Evolutionary conservation across 1,140 invertebrate genomes (phyloP), one percentile per base, ranked within the genome.

Genomic region (Hormaphis cornu): DNA sequence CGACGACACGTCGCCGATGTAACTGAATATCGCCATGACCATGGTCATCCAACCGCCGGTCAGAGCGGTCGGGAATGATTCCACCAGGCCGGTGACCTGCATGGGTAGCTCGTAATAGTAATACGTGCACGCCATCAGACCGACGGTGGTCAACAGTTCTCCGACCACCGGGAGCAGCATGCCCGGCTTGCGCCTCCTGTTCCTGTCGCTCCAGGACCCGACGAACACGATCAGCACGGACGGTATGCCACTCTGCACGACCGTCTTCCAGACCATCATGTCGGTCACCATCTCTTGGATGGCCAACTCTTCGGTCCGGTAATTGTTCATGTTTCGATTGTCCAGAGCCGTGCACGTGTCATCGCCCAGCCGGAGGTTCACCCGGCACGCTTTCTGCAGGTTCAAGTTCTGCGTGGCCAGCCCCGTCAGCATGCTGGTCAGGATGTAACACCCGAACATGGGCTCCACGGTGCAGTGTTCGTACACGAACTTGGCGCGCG

Each of bases 11-110:
- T 94, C 90, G 1, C 86, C 88, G 50, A 95, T 88, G 74, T 93
- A 93, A 76, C 90, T 93, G 76, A 93, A 94, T 35, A 89, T 85
- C 16, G 88, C 89, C 87, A 93, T 91, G 71, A 93, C 86, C 84
- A 93, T 88, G 16, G 89, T 89, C 73, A 92, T 89, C 85, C 87
- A 90, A 1, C 90, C 90, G 1, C 89, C 89, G 9, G 88, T 87
- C 1, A 94, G 73, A 0, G 87, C 87, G 1, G 88, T 88, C 76
- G 89, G 89, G 33, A 90, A 79, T 0, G 86, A 85, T 76, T 90
- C 88, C 3, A 87, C 83, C 0, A 89, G 79, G 0, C 86, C 88
- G 8, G 85, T 85, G 0, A 83, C 85, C 78, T 90, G 87, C 80
- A 91, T 87, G 0, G 88, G 87, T 66, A 75, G 70, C 28, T 74